These are phyloP conservation scores for Ips typographus DNA, from an alignment of 1,140 invertebrate genomes.

Conservation along the genomic window DNA sequence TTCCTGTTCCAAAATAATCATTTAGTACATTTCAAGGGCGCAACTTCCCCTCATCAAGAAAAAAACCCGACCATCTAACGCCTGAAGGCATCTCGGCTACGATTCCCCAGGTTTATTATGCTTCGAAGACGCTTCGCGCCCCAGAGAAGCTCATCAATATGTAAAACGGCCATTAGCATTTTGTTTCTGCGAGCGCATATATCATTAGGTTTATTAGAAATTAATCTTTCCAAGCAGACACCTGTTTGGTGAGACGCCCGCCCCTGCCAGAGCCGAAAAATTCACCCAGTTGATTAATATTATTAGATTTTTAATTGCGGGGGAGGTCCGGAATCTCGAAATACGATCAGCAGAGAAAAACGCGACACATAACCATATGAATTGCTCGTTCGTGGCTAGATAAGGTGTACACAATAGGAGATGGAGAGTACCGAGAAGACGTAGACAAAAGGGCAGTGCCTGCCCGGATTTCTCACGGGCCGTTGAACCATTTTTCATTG, in stretches of 20 bases:
- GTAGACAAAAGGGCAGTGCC: conserved; percentile 16
- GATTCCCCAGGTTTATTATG: no score
- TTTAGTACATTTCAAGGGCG: no score
- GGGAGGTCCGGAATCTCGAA: background rate
- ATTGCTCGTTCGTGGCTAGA: background rate
- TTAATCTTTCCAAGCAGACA: background rate
- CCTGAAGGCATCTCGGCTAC: no score
- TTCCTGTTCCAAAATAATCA: no score
- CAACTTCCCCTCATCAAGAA: no score
- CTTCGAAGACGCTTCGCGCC: background rate
- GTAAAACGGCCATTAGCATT: background rate
- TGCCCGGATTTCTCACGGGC: conserved; percentile 32
- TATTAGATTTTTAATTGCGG: background rate
- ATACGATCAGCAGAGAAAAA: background rate
- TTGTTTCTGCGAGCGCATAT: background rate
- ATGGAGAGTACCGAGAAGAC: conserved; percentile 5
- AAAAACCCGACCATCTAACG: no score
- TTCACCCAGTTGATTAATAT: background rate
- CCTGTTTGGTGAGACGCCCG: background rate
- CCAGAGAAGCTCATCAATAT: background rate
- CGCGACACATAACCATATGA: background rate
- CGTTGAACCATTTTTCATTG: conserved; percentile 43
- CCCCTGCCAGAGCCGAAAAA: background rate
- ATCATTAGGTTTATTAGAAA: conserved; percentile 5
- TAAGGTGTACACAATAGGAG: conserved; percentile 20